Base-by-base conservation (phyloP, 1,140 invertebrate genomes). In the Aphidius gifuensis region DNA sequence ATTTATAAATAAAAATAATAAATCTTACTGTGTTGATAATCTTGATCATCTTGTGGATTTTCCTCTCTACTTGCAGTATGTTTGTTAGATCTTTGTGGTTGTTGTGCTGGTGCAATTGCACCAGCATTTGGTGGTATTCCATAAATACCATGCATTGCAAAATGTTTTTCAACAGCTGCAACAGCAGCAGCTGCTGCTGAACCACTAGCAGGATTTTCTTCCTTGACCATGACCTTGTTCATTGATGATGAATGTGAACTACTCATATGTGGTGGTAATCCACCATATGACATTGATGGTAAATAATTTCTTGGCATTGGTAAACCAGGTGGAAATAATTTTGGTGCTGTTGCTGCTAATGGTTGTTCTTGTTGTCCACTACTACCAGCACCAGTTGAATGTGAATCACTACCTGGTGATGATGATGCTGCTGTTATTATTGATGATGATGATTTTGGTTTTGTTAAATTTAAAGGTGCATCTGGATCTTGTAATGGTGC, bases 401-500 rank as follows among this genome's bases (percentile, higher is more conserved):
- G 82, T 71, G 66, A 74, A 21, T 81, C 82, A 8, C 81, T 79
- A 59, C 80, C 65, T 38, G 78, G 71, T 46, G 74, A 74, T 8
- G 74, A 74, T 2, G 76, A 80, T 6, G 73, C 72, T 9, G 76
- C 71, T 9, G 74, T 71, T 8, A 70, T 69, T 4, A 73, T 71
- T 8, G 81, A 77, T 0, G 80, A 81, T 21, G 71, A 71, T 11
- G 83, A 84, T 72, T 94, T 91, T 39, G 93, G 93, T 80, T 96
- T 96, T 65, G 88, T 91, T 6, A 96, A 86, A 79, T 96, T 96
- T 1, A 96, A 80, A 0, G 93, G 93, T 0, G 90, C 87, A 70
- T 96, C 93, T 5, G 89, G 84, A 69, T 91, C 88, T 9, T 81
- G 78, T 32, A 81, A 78, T 5, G 80, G 76, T 53, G 75, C 68